phyloP scores from a whole-genome alignment of 2,888 invertebrate genomes.

The Mantis religiosa region DNA sequence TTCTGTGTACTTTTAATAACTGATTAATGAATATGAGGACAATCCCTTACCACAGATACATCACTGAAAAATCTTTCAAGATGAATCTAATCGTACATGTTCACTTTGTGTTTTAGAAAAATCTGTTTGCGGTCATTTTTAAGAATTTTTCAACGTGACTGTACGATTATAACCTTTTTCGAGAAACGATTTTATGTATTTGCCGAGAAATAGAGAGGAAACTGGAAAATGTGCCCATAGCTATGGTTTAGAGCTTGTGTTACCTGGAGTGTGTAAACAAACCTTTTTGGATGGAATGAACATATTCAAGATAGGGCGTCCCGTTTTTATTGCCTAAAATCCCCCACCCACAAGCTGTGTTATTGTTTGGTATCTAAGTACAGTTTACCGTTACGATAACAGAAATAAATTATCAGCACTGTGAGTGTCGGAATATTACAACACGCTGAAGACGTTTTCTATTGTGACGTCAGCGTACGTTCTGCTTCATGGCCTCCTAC shows the following conservation, averaged over 20 bases:
- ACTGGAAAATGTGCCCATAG: neutral
- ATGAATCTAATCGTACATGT: no score
- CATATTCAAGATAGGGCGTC: neutral
- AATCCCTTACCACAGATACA: no score
- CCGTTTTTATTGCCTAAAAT: neutral
- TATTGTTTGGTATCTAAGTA: neutral
- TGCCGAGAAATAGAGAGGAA: neutral
- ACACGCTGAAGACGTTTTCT: conserved; percentile 10
- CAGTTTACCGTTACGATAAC: neutral
- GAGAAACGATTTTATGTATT: neutral
- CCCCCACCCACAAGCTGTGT: neutral
- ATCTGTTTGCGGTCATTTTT: no score
- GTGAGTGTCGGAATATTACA: neutral
- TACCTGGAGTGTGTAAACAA: neutral
- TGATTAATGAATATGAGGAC: no score
- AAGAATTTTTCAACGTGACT: neutral
- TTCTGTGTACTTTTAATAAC: no score
- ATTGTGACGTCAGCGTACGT: conserved; percentile 8
- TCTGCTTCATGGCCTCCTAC: neutral
- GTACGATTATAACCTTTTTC: neutral
- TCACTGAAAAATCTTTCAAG: no score
- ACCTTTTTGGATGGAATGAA: neutral
- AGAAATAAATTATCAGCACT: neutral
- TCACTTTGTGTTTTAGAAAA: no score
- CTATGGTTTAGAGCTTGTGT: neutral